Conservation (phyloP, 2,113 vertebrate genomes). For the Myiozetetes cayanensis region DNA sequence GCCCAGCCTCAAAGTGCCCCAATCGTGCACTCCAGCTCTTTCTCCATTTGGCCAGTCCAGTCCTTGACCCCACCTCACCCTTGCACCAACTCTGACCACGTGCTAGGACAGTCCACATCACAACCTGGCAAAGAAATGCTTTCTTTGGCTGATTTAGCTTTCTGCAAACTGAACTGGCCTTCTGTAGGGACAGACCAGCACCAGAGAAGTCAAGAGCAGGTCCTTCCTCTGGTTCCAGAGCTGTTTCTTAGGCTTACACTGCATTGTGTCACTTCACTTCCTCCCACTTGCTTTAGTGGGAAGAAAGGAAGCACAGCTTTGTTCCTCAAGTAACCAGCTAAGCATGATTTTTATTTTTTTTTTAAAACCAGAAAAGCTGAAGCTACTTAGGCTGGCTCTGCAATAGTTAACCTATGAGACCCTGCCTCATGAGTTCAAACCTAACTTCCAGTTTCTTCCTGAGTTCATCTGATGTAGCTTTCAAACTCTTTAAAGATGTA, state of each 20-base stretch:
- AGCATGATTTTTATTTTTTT: background rate
- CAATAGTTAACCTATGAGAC: background rate
- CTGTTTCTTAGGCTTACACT: background rate
- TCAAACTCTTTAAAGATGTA: too few species aligned
- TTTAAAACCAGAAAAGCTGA: background rate
- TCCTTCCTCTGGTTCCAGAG: background rate
- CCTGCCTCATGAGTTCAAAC: background rate
- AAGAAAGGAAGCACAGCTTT: background rate
- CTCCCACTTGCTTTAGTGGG: background rate
- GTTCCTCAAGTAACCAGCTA: background rate
- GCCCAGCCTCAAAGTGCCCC: background rate
- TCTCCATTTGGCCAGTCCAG: background rate
- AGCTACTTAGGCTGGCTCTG: background rate
- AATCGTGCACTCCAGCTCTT: background rate
- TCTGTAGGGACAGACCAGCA: background rate
- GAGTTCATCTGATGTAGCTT: too few species aligned
- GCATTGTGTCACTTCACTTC: background rate
- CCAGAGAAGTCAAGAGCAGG: background rate
- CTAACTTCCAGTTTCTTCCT: background rate
- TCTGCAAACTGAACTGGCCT: background rate
- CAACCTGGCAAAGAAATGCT: background rate
- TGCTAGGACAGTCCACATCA: accelerated
- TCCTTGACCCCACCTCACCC: background rate
- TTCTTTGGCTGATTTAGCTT: background rate
- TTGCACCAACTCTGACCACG: background rate